phyloP scores from a whole-genome alignment of 2,113 vertebrate genomes.

The Oenanthe oenanthe region DNA sequence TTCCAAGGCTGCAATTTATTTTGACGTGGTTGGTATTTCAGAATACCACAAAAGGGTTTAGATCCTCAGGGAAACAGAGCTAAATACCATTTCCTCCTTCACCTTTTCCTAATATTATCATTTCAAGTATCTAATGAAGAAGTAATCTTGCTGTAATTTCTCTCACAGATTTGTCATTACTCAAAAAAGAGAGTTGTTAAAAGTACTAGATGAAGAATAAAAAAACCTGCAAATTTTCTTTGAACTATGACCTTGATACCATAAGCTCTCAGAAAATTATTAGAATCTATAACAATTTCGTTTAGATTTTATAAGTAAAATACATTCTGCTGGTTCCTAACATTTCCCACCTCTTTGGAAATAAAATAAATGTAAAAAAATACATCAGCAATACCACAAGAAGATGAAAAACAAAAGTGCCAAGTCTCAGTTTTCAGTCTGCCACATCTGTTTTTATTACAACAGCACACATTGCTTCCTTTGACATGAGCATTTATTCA shows the following conservation, averaged over 20 bases:
- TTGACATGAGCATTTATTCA: background rate
- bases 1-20: background rate
- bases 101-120: background rate
- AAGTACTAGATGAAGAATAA: background rate
- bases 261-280: background rate
- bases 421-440: background rate
- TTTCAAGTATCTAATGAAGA: background rate
- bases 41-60: background rate
- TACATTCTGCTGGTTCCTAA: background rate
- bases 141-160: background rate
- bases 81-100: background rate
- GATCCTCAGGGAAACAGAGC: background rate
- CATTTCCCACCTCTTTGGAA: background rate
- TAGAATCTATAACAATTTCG: background rate
- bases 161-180: background rate
- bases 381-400: background rate
- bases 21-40: background rate
- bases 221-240: background rate
- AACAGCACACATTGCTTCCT: background rate
- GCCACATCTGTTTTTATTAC: background rate
- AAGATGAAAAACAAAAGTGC: background rate
- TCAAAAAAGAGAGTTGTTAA: background rate
- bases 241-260: background rate
- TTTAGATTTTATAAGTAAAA: background rate
- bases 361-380: background rate